Percentiles rank a stretch among this genome's conserved stretches.
Conservation (phyloP, 2,113 vertebrate species). For the Platycercus adscitus region DNA sequence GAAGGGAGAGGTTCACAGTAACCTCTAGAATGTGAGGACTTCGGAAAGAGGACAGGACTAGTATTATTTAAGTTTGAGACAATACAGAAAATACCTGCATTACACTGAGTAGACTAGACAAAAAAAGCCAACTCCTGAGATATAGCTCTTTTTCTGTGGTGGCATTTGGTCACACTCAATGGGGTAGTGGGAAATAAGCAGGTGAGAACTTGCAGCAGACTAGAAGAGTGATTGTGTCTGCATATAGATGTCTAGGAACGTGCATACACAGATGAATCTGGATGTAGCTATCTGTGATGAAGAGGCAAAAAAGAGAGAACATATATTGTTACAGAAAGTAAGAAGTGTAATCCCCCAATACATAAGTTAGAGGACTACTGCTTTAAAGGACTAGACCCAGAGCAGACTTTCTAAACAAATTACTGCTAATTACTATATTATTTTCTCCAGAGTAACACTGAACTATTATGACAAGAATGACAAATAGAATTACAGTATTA, state of each 20-base stretch:
- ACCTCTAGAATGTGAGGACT: not conserved
- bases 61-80: not conserved
- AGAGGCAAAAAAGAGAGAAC: not conserved
- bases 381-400: not conserved
- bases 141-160: not conserved
- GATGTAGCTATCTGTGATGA: not conserved
- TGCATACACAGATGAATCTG: not conserved
- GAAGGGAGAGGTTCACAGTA: not conserved
- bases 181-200: not conserved
- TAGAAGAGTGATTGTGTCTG: rapidly evolving
- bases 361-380: not conserved
- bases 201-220: not conserved
- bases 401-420: constrained; percentile 5
- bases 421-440: constrained; percentile 20
- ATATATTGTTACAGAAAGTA: not conserved
- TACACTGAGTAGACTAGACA: not conserved
- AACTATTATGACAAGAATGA: constrained; percentile 23
- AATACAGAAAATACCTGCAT: not conserved
- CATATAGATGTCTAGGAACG: not conserved
- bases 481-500: constrained; percentile 10
- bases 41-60: not conserved
- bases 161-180: not conserved
- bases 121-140: not conserved
- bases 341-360: not conserved
- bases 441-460: constrained; percentile 21